Evolutionary conservation across 2,113 vertebrate genomes (phyloP).

Genomic region (Platichthys flesus): DNA sequence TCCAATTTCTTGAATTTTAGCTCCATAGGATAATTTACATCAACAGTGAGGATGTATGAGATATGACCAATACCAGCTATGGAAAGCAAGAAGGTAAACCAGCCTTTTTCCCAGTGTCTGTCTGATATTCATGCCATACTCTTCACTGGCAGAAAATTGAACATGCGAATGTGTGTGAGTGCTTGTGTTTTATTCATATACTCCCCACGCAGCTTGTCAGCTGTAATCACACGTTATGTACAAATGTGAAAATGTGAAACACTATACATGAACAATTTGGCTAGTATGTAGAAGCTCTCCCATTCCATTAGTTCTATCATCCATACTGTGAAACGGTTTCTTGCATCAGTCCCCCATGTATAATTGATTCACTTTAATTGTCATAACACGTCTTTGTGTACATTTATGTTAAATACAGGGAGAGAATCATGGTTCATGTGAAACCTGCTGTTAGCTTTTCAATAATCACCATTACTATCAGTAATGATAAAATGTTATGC

Average conservation of each 20-base stretch:
- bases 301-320: slow-evolving; percentile 6
- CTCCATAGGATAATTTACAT: too few species aligned
- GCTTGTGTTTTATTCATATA: slow-evolving; percentile 44
- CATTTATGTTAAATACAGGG: slow-evolving; percentile 31
- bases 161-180: slow-evolving; percentile 9
- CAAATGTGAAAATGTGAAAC: slow-evolving; percentile 34
- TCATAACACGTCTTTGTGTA: slow-evolving; percentile 30
- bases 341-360: not conserved
- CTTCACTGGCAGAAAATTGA: not conserved
- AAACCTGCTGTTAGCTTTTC: not conserved
- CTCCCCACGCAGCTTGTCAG: slow-evolving; percentile 25
- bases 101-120: too few species aligned
- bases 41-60: too few species aligned
- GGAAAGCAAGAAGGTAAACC: too few species aligned
- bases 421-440: slow-evolving; percentile 8
- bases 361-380: not conserved
- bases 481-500: too few species aligned
- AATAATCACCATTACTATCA: too few species aligned
- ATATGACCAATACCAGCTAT: not conserved
- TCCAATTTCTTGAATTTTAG: too few species aligned
- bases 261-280: slow-evolving; percentile 36
- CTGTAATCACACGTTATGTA: slow-evolving; percentile 25
- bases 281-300: slow-evolving; percentile 18
- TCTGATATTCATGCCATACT: not conserved
- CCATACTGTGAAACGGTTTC: slow-evolving; percentile 2